These are phyloP conservation scores for Zaprionus lachaisei DNA, from an alignment of 1,140 invertebrate genomes.

Conservation along the genomic window DNA sequence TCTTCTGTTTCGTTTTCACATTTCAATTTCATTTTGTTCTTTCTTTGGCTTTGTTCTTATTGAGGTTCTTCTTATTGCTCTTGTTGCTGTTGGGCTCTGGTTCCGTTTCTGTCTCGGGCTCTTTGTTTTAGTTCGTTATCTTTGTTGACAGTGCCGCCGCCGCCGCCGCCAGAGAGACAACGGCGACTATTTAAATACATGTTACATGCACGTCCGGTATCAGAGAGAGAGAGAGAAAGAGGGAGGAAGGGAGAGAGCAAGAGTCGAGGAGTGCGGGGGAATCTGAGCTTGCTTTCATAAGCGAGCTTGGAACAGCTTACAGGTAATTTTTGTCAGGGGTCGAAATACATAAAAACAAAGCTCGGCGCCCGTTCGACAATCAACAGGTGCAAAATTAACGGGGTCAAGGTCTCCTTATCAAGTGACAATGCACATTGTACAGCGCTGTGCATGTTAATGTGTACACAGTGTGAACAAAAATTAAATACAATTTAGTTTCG, in stretches of 20 bases:
- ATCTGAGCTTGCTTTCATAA: not conserved
- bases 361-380: not conserved
- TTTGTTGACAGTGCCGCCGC: slow-evolving; percentile 40
- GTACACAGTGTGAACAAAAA: not conserved
- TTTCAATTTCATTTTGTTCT: not conserved
- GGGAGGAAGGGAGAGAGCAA: not conserved
- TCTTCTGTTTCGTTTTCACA: not conserved
- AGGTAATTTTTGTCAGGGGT: slow-evolving; percentile 1
- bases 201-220: slow-evolving; percentile 33
- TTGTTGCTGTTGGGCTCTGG: slow-evolving; percentile 12
- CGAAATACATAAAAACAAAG: slow-evolving; percentile 2
- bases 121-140: slow-evolving; percentile 42
- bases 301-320: not conserved
- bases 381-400: slow-evolving; percentile 16
- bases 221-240: not conserved
- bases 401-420: slow-evolving; percentile 1
- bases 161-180: not conserved
- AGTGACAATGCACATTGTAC: not conserved
- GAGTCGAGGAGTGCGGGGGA: not conserved
- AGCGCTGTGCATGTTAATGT: not conserved
- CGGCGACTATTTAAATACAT: slow-evolving; percentile 33
- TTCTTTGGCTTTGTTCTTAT: not conserved
- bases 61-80: not conserved
- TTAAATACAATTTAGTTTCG: too few relatives aligned
- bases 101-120: not conserved